Evolutionary conservation across 2,888 invertebrate genomes (phyloP).

Genomic region (Tiliacea citrago): DNA sequence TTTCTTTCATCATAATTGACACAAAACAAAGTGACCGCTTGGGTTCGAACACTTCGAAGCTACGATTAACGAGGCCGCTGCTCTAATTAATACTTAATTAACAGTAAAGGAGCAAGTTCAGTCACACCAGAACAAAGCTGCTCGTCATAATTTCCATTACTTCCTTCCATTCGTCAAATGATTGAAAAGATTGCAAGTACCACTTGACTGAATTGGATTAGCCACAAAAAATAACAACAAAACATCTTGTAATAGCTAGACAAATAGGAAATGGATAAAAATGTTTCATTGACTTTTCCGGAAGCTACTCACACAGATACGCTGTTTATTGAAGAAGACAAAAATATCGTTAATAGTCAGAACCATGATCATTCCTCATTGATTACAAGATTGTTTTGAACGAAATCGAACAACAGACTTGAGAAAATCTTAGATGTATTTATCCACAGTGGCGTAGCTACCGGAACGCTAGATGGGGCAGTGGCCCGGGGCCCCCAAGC

Average conservation of each 20-base stretch:
- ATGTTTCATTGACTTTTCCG: constrained; percentile 15
- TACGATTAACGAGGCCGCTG: no score
- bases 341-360: background rate
- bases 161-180: background rate
- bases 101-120: background rate
- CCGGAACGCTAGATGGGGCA: no score
- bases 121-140: background rate
- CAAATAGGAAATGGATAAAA: constrained; percentile 16
- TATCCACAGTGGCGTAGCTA: no score
- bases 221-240: constrained; percentile 4
- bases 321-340: background rate
- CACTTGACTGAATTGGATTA: constrained; percentile 26
- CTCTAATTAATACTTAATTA: no score
- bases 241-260: background rate
- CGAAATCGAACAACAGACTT: no score
- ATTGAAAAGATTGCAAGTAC: constrained; percentile 11
- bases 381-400: no score
- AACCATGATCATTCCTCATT: no score
- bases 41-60: no score
- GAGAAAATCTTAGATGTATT: no score
- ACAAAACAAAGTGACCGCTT: no score
- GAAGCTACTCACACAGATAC: background rate
- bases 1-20: no score
- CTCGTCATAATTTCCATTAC: background rate
- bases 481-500: no score